These are phyloP conservation scores for Myripristis jacobus DNA, from an alignment of 2,797 vertebrate genomes.

Conservation along the genomic window DNA sequence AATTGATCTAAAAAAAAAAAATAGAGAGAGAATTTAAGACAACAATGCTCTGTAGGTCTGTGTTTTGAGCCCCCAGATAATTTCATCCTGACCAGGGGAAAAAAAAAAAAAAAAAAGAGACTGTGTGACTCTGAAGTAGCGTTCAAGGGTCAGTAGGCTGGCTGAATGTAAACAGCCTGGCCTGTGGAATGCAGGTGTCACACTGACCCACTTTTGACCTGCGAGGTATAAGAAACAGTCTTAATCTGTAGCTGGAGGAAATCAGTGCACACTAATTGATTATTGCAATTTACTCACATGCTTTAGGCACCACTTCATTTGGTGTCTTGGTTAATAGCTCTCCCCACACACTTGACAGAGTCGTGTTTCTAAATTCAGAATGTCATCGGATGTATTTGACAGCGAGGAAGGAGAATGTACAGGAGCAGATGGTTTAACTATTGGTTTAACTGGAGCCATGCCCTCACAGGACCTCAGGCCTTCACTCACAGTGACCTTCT, in stretches of 20 bases:
- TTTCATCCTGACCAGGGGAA: background rate
- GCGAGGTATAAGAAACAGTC: constrained; percentile 48
- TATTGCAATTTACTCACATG: constrained; percentile 3
- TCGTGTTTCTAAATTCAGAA: background rate
- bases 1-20: background rate
- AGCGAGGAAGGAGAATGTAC: background rate
- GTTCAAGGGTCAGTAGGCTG: constrained; percentile 60
- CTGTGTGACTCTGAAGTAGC: background rate
- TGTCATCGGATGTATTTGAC: background rate
- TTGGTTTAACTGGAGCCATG: background rate
- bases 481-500: background rate
- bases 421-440: background rate
- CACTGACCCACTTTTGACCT: constrained; percentile 72
- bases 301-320: constrained; percentile 10
- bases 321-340: constrained; percentile 2
- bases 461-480: background rate
- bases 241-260: constrained; percentile 49
- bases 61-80: background rate
- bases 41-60: background rate
- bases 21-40: too few relatives aligned
- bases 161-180: constrained; percentile 57
- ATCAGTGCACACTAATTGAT: constrained; percentile 33
- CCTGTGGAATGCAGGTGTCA: constrained; percentile 63
- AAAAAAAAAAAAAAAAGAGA: background rate
- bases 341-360: background rate